A percentile compares a stretch with the other conserved stretches of the same genome.
These are phyloP conservation scores for Hepsetus odoe DNA, from an alignment of 2,113 vertebrate species.

Conservation along the genomic window DNA sequence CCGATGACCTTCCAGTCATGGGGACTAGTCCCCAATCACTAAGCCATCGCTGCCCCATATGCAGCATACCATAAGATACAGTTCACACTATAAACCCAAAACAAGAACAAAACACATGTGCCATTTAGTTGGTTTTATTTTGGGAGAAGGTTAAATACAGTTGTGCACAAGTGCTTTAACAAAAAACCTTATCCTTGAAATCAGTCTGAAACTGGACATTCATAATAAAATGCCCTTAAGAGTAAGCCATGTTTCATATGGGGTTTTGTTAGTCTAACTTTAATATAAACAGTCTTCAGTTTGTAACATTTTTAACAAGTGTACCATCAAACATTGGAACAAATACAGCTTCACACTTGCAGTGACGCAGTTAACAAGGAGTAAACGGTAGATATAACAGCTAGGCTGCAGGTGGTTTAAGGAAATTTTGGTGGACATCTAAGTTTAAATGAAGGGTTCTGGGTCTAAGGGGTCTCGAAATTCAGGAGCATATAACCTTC, in stretches of 20 bases:
- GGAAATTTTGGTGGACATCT: too few species aligned
- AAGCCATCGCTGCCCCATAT: too few species aligned
- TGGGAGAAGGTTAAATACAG: background rate
- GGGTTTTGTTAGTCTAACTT: background rate
- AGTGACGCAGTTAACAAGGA: background rate
- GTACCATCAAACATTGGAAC: background rate
- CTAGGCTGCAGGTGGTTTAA: too few species aligned
- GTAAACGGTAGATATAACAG: background rate
- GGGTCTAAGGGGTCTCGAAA: background rate
- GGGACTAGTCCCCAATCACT: too few species aligned
- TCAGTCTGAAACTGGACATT: background rate
- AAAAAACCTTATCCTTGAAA: conserved; percentile 2
- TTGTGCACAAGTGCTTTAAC: conserved; percentile 2
- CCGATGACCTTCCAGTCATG: too few species aligned
- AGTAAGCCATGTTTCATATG: background rate
- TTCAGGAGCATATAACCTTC: background rate
- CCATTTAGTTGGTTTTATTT: background rate
- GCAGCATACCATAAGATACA: too few species aligned
- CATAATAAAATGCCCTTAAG: background rate
- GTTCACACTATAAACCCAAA: background rate
- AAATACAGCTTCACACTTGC: background rate
- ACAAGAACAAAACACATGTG: conserved; percentile 14
- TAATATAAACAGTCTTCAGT: background rate
- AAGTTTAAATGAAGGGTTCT: too few species aligned
- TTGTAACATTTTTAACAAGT: background rate